Base-by-base conservation (phyloP, 1,140 invertebrate species). In the Hypothenemus hampei region DNA sequence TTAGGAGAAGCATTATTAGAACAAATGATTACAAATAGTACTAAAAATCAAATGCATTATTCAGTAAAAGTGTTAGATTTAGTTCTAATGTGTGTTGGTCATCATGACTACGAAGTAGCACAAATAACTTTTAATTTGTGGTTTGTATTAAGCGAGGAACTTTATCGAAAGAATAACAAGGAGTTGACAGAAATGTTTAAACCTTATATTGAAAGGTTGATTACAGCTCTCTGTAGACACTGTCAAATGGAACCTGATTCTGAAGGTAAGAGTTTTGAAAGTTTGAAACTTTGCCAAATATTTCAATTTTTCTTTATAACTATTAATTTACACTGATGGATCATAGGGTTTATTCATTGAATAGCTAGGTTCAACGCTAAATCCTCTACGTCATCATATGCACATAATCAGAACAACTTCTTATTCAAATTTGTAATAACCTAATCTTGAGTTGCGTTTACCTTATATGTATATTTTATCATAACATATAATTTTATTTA, bases 81-180 rank as follows among this genome's bases (percentile, higher is more conserved):
- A 63, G 83, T 97, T 22, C 75, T 98, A 8, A 83, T 88, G 6
- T 97, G 95, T 76, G 89, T 93, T 29, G 91, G 92, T 0, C 93
- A 98, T 78, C 93, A 97, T 73, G 93, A 98, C 73, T 98, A 96
- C 77, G 93, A 97, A 86, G 59, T 99, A 29, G 91, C 93, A 21
- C 93, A 97, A 74, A 93, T 97, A 53, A 97, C 94, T 3, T 99
- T 98, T 68, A 91, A 93, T 71, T 78, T 98, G 43, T 99, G 97
- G 97, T 97, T 96, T 73, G 79, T 90, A 24, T 72, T 98, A 31
- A 97, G 94, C 8, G 96, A 99, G 76, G 85, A 90, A 62, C 72
- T 99, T 0, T 98, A 97, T 70, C 86, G 92, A 62, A 85, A 84
- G 62, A 89, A 95, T 66, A 84, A 82, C 57, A 83, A 91, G 56